A percentile compares a stretch with the other conserved stretches of the same genome.
phyloP scores from a whole-genome alignment of 1,140 invertebrate species.

The Microvelia longipes region DNA sequence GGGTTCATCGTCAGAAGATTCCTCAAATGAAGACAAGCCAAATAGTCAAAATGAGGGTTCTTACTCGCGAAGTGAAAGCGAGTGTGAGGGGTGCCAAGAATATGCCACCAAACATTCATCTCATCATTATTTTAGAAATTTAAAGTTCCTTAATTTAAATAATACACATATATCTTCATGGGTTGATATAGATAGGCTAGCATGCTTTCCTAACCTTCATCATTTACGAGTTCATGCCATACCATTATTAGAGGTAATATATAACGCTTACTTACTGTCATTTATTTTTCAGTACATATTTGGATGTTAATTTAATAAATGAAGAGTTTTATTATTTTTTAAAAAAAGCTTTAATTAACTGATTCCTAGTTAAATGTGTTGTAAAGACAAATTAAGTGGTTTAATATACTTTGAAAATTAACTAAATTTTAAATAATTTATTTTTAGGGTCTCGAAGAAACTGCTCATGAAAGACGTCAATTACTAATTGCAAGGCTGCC shows the following conservation, averaged over 20 bases:
- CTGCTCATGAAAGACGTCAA: slow-evolving; percentile 70
- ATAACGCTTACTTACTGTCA: background rate
- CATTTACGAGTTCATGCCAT: slow-evolving; percentile 58
- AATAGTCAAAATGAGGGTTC: background rate
- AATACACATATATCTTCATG: slow-evolving; percentile 65
- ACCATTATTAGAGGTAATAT: slow-evolving; percentile 40
- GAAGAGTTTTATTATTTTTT: too few relatives aligned
- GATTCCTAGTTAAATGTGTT: too few relatives aligned
- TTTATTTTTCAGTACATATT: background rate
- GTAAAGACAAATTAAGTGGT: too few relatives aligned
- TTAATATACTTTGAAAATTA: too few relatives aligned
- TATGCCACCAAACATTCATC: slow-evolving; percentile 26
- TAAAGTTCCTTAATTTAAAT: slow-evolving; percentile 69
- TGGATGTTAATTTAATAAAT: too few relatives aligned
- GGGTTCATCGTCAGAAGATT: too few relatives aligned
- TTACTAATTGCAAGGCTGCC: slow-evolving; percentile 73
- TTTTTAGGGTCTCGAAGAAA: slow-evolving; percentile 48
- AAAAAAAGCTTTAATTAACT: too few relatives aligned
- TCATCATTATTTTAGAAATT: slow-evolving; percentile 43
- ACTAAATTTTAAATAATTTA: too few relatives aligned
- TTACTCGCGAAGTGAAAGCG: slow-evolving; percentile 34
- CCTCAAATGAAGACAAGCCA: background rate
- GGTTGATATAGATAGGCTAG: slow-evolving; percentile 72
- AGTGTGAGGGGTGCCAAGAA: slow-evolving; percentile 29
- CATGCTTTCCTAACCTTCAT: slow-evolving; percentile 61